Evolutionary conservation across 53 echinoderm and acorn worm genomes (phyloP), one percentile per base, ranked within the genome.

Genomic region (Echinarachnius parma): DNA sequence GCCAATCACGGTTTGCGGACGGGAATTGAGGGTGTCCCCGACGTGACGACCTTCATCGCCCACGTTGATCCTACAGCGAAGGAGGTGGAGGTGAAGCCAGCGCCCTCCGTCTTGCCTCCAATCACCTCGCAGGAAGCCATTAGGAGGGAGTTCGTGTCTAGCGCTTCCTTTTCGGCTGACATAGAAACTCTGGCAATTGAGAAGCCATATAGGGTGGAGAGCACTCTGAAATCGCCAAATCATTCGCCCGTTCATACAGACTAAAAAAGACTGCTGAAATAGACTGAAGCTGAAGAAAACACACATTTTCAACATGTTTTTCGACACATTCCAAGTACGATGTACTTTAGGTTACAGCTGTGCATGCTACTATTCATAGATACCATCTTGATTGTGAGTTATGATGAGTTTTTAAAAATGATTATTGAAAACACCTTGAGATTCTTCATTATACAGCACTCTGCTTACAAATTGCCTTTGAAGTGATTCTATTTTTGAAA

Each of bases 71-170:
- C 64, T n/a, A 30, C 19, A 28, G 76, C 62, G 21, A 76, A 70
- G 37, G 86, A 90, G 61, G 56, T 80, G 21, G 71, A 81, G 11
- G 79, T 85, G 20, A 82, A 82, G 69, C 83, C 83, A 21, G 76
- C 76, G 0, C 80, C 86, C 18, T 80, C 88, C 24, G 50, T 89
- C 74, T 84, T 89, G 81, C 88, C 92, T 9, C 78, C 85, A 36
- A 84, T 92, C 18, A 63, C 75, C 5, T 34, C 61, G 11, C 79
- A 82, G 37, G 83, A 82, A 7, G 30, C 52, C 30, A 8, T 31
- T 1, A 25, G 53, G 9, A 64, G 64, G 28, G 66, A 81, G 24
- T 71, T 60, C 15, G n/a, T n/a, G n/a, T n/a, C n/a, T n/a, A n/a
- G n/a, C n/a, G n/a, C n/a, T n/a, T 22, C 46, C 18, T 13, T 35